phyloP scores from a whole-genome alignment of 1,140 invertebrate genomes.

The Drosophila leontia region DNA sequence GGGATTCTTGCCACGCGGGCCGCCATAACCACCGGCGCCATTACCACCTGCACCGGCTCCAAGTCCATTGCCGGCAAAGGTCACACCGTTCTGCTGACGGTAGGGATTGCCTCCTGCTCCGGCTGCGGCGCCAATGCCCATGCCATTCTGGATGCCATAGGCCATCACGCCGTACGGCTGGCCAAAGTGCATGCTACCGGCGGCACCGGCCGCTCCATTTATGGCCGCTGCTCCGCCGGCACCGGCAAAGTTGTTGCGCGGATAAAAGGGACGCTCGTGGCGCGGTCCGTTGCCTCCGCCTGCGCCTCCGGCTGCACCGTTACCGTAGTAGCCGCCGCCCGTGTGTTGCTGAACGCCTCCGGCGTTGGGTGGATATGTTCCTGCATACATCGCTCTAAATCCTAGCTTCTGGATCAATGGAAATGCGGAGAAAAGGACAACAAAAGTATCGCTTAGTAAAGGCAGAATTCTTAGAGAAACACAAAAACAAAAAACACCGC shows the following conservation, averaged over 20 bases:
- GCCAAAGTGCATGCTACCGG: slow-evolving; percentile 66
- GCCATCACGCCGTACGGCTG: slow-evolving; percentile 71
- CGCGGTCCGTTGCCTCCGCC: slow-evolving; percentile 54
- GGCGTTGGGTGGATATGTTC: slow-evolving; percentile 76
- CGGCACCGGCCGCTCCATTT: slow-evolving; percentile 58
- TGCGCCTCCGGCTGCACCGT: slow-evolving; percentile 63
- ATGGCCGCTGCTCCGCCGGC: slow-evolving; percentile 39
- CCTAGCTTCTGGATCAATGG: slow-evolving; percentile 11
- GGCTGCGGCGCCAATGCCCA: slow-evolving; percentile 58
- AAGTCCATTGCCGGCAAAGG: slow-evolving; percentile 40
- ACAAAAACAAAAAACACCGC: not conserved
- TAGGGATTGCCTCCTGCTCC: slow-evolving; percentile 46
- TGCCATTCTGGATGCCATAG: slow-evolving; percentile 71
- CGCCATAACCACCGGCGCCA: slow-evolving; percentile 61
- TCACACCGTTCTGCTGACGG: slow-evolving; percentile 71
- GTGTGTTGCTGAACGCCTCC: slow-evolving; percentile 75
- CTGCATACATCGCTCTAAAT: slow-evolving; percentile 62
- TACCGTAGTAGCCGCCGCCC: slow-evolving; percentile 72
- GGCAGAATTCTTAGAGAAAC: not conserved
- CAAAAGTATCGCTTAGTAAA: slow-evolving; percentile 12
- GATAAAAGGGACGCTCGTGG: slow-evolving; percentile 58
- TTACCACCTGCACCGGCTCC: slow-evolving; percentile 57
- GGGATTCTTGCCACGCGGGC: slow-evolving; percentile 74
- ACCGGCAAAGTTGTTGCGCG: slow-evolving; percentile 54
- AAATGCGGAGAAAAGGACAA: not conserved